Base-by-base conservation (phyloP, 2,113 vertebrate genomes). In the Cyanistes caeruleus region DNA sequence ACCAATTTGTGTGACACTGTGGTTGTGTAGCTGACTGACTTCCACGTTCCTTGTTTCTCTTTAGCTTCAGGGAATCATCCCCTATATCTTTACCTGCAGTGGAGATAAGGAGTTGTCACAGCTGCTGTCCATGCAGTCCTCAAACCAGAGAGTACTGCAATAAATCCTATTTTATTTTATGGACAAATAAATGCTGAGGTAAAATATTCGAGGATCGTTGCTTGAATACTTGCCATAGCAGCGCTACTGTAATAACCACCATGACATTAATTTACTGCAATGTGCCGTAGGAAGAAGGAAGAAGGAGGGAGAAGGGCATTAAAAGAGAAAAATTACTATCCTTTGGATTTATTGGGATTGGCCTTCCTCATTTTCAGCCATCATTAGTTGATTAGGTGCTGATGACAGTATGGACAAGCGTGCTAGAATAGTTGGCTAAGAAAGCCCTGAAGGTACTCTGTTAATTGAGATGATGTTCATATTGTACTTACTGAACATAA, bases 151-250 rank as follows among this genome's bases (percentile, higher is more conserved):
- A 98, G 97, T 93, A 96, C 76, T 79, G 94, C 86, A 97, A 98
- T 98, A 98, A 98, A 98, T 99, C 97, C 96, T 96, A 72, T 96
- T 98, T 98, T 98, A 98, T 98, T 98, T 98, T 98, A 99, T 98
- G 97, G 98, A 98, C 98, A 98, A 98, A 99, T 98, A 99, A 99
- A 98, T 98, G 98, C 98, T 98, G 98, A 98, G 97, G 98, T 99
- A 98, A 99, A 99, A 98, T 98, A 98, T 99, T 98, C 97, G 80
- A 95, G 98, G 97, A 97, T 96, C 96, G 87, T 95, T 87, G 94
- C 97, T 97, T 97, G 98, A 98, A 98, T 98, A 98, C 98, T 98
- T 98, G 97, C 98, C 97, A 96, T 96, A 96, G 98, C 95, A 95
- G 98, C 60, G 94, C 97, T 94, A 96, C 98, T 97, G 97, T 98